These are phyloP conservation scores for honey bee (Apis mellifera) DNA, from an alignment of 1,140 invertebrate genomes.

Conservation along the genomic window Amel_HAv3.1 CM009945.2:8178501-8179000, in stretches of 20 bases:
- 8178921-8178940: slow-evolving; percentile 3
- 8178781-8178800: background rate
- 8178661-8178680: too few species aligned
- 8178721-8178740: background rate
- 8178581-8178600: too few species aligned
- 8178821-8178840: background rate
- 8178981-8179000: background rate
- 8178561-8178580: too few species aligned
- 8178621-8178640: too few species aligned
- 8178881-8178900: background rate
- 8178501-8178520: background rate
- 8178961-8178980: too few species aligned
- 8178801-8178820: slow-evolving; percentile 48
- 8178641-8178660: too few species aligned
- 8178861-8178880: background rate
- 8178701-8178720: too few species aligned
- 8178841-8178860: slow-evolving; percentile 4
- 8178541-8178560: too few species aligned
- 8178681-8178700: too few species aligned
- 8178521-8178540: too few species aligned
- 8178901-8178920: background rate
- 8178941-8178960: background rate
- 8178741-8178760: slow-evolving; percentile 52
- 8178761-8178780: slow-evolving; percentile 55
- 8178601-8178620: too few species aligned